Conservation (phyloP, 2,888 invertebrate genomes). For the Ophioninae sp. region DNA sequence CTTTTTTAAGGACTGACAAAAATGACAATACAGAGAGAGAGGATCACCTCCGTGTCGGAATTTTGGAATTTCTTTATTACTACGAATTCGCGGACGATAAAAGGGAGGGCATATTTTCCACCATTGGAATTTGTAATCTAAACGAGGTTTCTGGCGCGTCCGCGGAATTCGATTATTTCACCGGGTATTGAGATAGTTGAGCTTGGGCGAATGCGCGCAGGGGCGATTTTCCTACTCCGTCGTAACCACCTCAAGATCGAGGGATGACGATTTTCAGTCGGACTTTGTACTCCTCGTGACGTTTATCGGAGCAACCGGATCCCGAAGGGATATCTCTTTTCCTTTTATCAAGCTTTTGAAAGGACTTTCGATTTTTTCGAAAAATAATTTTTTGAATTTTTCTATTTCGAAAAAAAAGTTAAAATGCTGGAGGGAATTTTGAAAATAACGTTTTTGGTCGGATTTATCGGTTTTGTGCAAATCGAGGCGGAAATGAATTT, state of each 20-base stretch:
- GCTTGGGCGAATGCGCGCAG: constrained; percentile 55
- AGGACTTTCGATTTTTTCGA: too few relatives aligned
- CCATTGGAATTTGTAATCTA: constrained; percentile 75
- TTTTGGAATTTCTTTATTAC: constrained; percentile 78
- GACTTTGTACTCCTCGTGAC: constrained; percentile 6
- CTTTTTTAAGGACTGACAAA: too few relatives aligned
- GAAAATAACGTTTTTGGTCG: constrained; percentile 7
- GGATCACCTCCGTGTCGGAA: constrained; percentile 59
- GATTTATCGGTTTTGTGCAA: not conserved
- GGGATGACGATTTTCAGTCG: constrained; percentile 36
- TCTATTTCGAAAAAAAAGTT: not conserved
- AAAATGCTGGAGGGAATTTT: constrained; percentile 37
- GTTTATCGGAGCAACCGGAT: too few relatives aligned
- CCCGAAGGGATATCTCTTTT: too few relatives aligned
- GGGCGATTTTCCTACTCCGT: constrained; percentile 51
- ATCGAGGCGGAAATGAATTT: constrained; percentile 27
- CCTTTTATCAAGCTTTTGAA: too few relatives aligned
- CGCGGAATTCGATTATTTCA: constrained; percentile 66
- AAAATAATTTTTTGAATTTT: not conserved
- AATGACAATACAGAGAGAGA: too few relatives aligned
- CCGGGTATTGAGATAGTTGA: constrained; percentile 65
- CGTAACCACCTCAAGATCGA: constrained; percentile 3
- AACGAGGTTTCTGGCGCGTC: constrained; percentile 53
- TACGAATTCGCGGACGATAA: constrained; percentile 50
- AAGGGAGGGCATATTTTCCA: constrained; percentile 45